Evolutionary conservation across 1,140 invertebrate species (phyloP), one percentile per base, ranked within the genome.

Genomic region (Oryzaephilus surinamensis): DNA sequence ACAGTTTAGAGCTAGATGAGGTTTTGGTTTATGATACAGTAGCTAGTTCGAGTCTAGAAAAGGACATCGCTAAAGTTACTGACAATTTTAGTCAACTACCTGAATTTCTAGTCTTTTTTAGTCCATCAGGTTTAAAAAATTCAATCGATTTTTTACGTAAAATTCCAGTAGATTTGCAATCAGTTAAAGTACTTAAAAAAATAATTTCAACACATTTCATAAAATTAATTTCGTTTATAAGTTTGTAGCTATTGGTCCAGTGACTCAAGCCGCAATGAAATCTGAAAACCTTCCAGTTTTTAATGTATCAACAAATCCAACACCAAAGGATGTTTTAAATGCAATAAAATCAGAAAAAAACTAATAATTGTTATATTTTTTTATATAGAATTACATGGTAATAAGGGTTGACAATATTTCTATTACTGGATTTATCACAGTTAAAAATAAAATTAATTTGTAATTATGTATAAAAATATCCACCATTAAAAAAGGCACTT

Each of bases 221-320:
- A n/a, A 17, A n/a, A 8, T 39, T 39, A 12, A 27, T 5, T 16
- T 28, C 39, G 31, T 28, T 39, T 55, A 54, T 37, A 40, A 64
- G 57, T 50, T 66, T 13, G 50, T 69, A 32, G 59, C 65, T 20
- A 64, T 69, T 48, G 67, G 67, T 15, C 66, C 64, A 23, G 60
- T 60, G 14, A 69, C 67, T 6, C 58, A 61, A 40, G 46, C 46
- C 26, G 61, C 59, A 10, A 45, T 69, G 8, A 44, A 51, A 46
- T 48, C 61, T 36, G 38, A 43, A 8, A 48, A 56, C 24, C 40
- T 66, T n/a, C 32, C 36, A 12, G 52, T 62, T 3, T 52, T 35
- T 38, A 55, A 46, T 14, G 55, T 59, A 18, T 58, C 62, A 14
- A 36, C 45, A 16, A 45, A 56, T 45, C 67, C 66, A 18, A 61